phyloP scores from a whole-genome alignment of 2,888 invertebrate genomes.

The Coelogynopora nodosa region DNA sequence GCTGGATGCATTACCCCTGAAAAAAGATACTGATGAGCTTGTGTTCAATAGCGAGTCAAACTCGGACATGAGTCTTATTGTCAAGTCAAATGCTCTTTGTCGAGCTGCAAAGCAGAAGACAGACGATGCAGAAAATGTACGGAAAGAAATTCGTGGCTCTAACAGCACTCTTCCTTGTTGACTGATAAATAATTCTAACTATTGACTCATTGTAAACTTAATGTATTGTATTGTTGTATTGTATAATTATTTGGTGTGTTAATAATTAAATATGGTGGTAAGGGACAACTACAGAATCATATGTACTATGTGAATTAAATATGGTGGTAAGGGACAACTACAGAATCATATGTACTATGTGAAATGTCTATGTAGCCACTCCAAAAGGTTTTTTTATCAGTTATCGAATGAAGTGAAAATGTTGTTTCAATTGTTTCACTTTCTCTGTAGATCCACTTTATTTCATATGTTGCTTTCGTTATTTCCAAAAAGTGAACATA shows the following conservation, averaged over 20 bases:
- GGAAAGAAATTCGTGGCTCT: not conserved
- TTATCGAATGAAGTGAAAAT: not conserved
- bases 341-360: not conserved
- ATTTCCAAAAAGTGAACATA: not conserved
- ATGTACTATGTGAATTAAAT: not conserved
- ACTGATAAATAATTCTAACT: not conserved
- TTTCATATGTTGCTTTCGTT: not conserved
- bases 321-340: not conserved
- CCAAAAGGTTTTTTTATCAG: not conserved
- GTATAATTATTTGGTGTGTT: not conserved
- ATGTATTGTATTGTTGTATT: not conserved
- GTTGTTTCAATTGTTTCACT: not conserved
- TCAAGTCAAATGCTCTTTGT: not conserved
- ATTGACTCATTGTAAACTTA: not conserved
- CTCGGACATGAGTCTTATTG: not conserved
- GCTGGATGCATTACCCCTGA: not conserved
- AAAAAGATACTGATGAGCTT: not conserved
- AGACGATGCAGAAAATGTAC: not conserved
- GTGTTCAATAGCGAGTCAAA: not conserved
- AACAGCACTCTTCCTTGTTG: not conserved
- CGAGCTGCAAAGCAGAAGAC: not conserved
- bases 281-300: not conserved
- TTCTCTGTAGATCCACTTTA: not conserved
- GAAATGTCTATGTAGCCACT: not conserved
- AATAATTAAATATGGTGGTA: not conserved